Base-by-base conservation (phyloP, 2,113 vertebrate species). In the Neodon shergylaensis region DNA sequence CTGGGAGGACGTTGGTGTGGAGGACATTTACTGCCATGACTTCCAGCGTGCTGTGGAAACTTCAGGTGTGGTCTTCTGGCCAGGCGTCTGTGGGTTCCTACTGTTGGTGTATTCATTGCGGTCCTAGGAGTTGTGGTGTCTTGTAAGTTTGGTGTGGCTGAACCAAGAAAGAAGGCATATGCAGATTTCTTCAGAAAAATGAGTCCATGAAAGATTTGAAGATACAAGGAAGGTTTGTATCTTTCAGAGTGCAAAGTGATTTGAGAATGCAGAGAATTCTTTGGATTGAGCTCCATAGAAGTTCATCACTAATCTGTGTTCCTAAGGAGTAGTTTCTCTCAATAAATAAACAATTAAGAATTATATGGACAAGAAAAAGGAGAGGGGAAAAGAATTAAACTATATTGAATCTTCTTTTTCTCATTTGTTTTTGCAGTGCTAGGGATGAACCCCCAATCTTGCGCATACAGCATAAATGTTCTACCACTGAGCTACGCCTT, bases 311-410 rank as follows among this genome's bases (percentile, higher is more conserved):
- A 79, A 88, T 36, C 54, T 47, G 54, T 93, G 79, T 85, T 96
- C 94, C 95, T 94, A 88, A 87, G 44, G 42, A 93, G 72, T 96
- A 95, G 49, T 93, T 94, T 95, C 42, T 94, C 86, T 86, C 96
- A 63, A 68, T 90, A 79, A 79, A 79, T 36, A 96, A 98, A 98
- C 93, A 98, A 96, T 95, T 28, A 85, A 26, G 14, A 94, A 89
- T 87, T 95, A 70, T 91, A 42, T 95, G 79, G 19, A 92, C 42
- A 88, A 58, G 49, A 79, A 54, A 19, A 22, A 58, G 54, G 33
- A 79, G 19, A n/a, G 49, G 19, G 49, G 9, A n/a, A 81, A 52
- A 81, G 47, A 81, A 81, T n/a, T 58, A 26, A 21, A 19, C n/a
- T 94, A 39, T 78, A 82, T 91, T 26, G 28, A 91, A 94, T 86